A percentile compares a stretch with the other conserved stretches of the same genome.
Evolutionary conservation across 2,113 vertebrate species (phyloP).

Genomic region (Labeo catla): DNA sequence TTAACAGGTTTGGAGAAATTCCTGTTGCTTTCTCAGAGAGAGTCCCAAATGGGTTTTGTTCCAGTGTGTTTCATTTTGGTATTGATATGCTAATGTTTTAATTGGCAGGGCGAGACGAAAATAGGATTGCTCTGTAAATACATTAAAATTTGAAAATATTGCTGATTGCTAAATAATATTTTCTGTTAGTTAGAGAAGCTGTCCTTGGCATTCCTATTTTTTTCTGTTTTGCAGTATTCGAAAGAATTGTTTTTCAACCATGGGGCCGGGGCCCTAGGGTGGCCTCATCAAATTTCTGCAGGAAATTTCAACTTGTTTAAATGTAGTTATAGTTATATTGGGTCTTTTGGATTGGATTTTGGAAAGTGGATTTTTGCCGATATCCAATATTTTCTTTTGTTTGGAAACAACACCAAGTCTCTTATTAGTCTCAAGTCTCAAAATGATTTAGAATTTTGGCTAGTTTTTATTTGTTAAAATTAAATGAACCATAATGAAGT

Average conservation of each 20-base stretch:
- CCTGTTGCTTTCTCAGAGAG: conserved; percentile 47
- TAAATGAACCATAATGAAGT: too few relatives aligned
- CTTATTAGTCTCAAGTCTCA: too few relatives aligned
- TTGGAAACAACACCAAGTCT: too few relatives aligned
- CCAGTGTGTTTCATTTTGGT: conserved; percentile 49
- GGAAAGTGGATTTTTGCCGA: too few relatives aligned
- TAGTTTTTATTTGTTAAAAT: too few relatives aligned
- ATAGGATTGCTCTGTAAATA: conserved; percentile 47
- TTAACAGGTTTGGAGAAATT: conserved; percentile 55
- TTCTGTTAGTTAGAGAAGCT: not conserved
- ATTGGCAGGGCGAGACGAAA: conserved; percentile 41
- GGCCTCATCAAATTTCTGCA: not conserved
- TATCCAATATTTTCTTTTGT: too few relatives aligned
- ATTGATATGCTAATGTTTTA: conserved; percentile 53
- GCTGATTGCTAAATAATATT: conserved; percentile 23
- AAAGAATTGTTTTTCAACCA: not conserved
- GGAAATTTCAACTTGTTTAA: too few relatives aligned
- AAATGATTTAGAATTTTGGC: too few relatives aligned
- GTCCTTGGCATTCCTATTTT: not conserved
- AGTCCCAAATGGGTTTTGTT: conserved; percentile 51
- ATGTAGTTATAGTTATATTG: too few relatives aligned
- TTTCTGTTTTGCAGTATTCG: not conserved
- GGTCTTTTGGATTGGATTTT: too few relatives aligned
- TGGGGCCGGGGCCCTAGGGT: too few relatives aligned
- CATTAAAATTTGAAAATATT: conserved; percentile 53